Percentiles rank a stretch among this genome's conserved stretches.
Conservation (phyloP, 2,888 invertebrate genomes). For the Byasa hedistus region DNA sequence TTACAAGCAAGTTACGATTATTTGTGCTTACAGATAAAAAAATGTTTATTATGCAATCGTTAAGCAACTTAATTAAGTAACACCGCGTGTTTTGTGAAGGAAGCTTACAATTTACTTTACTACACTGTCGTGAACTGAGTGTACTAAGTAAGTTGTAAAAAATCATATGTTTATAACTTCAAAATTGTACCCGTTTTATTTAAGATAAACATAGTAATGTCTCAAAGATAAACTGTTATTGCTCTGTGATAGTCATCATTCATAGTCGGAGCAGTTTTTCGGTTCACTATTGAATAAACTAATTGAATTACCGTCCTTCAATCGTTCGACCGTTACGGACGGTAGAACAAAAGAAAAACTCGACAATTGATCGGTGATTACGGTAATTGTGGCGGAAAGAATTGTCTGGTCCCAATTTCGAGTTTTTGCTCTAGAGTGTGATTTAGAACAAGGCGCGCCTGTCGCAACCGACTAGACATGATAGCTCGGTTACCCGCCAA, state of each 20-base stretch:
- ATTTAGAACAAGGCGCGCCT: constrained; percentile 22
- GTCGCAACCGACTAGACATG: constrained; percentile 19
- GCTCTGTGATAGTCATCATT: too few relatives aligned
- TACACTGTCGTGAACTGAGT: too few relatives aligned
- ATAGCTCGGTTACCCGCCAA: constrained; percentile 13
- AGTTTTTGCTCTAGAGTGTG: constrained; percentile 16
- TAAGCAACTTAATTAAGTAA: not conserved
- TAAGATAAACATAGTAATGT: too few relatives aligned
- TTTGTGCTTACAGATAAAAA: constrained; percentile 12
- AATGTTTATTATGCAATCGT: constrained; percentile 4
- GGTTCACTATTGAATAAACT: not conserved
- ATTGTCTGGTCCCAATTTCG: constrained; percentile 10
- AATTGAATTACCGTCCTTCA: constrained; percentile 7
- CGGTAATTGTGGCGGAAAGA: constrained; percentile 13
- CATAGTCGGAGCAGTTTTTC: not conserved
- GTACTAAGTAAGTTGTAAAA: too few relatives aligned
- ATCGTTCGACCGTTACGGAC: not conserved
- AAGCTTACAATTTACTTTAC: too few relatives aligned
- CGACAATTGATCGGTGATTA: constrained; percentile 1
- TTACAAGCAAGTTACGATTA: constrained; percentile 18
- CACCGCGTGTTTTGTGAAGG: not conserved
- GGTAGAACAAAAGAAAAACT: constrained; percentile 14
- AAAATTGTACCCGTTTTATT: too few relatives aligned
- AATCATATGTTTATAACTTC: too few relatives aligned
- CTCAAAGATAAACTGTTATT: too few relatives aligned